Evolutionary conservation across 2,797 vertebrate species (phyloP).

Genomic region (Sciurus carolinensis): DNA sequence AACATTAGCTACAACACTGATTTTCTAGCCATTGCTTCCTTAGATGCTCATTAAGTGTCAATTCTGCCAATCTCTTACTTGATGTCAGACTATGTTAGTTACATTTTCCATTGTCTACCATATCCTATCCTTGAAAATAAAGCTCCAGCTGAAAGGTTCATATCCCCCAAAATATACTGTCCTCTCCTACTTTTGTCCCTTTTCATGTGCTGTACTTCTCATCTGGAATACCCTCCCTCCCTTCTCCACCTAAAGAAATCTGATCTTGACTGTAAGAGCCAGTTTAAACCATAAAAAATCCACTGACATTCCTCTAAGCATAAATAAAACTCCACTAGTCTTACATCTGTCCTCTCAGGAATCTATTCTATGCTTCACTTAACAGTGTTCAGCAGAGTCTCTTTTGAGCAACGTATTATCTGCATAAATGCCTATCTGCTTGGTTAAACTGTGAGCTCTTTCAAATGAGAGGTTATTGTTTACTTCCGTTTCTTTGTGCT

Average conservation of each 20-base stretch:
- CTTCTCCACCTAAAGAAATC: background rate
- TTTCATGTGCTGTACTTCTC: background rate
- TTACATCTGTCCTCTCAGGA: background rate
- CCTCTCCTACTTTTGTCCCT: background rate
- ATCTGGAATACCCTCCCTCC: background rate
- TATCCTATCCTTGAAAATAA: background rate
- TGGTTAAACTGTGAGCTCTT: background rate
- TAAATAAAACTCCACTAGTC: background rate
- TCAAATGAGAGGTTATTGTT: background rate
- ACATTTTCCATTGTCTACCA: background rate
- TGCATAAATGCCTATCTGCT: background rate
- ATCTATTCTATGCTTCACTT: background rate
- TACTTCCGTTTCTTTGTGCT: slow-evolving; percentile 9
- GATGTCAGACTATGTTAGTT: background rate
- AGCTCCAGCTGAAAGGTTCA: background rate
- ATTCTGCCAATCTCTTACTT: background rate
- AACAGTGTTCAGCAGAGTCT: background rate
- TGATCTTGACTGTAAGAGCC: background rate
- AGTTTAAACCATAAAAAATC: background rate
- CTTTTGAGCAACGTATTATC: background rate
- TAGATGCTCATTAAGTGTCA: background rate
- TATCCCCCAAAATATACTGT: background rate
- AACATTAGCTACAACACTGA: background rate
- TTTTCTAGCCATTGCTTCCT: background rate
- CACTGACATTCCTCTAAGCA: background rate